Evolutionary conservation across 2,888 invertebrate species (phyloP), one percentile per base, ranked within the genome.

Genomic region (Abscondita cerata): DNA sequence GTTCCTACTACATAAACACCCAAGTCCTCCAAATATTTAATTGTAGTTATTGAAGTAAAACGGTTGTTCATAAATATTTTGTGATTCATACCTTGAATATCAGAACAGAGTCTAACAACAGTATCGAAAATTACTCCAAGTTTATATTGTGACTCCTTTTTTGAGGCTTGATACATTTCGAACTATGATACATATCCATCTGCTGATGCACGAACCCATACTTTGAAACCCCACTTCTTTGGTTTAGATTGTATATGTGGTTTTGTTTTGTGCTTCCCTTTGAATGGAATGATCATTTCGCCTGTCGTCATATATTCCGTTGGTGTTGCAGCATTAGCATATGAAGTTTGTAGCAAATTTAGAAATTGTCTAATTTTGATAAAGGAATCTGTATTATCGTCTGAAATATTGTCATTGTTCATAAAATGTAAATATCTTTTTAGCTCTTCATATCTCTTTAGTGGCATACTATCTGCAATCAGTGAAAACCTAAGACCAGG

Each of bases 261-360:
- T 48, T 68, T 68, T 3, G 18, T 25, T 48, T 46, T 58, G 15
- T 20, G 38, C 18, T 67, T 41, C 11, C 64, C 70, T 59, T 68
- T 70, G 65, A 70, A 68, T 11, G 67, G 67, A 9, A 68, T 64
- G n/a, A 67, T 59, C 63, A 63, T 63, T 59, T 66, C 68, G 52
- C 66, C 67, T 20, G 68, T 61, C 18, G 65, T 53, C 40, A 57
- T 36, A 59, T 46, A 59, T 57, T 67, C 67, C 9, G 60, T 19
- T 18, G 56, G 62, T 13, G 59, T 60, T 2, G 53, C 55, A 52
- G 47, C 61, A 48, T 52, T 33, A 4, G 50, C 51, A 60, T 62
- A 67, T 1, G 40, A 41, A 31, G 40, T 50, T 41, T 25, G 1
- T n/a, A 68, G 50, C 20, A 31, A 6, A 31, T 31, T 9, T 31